Conservation (phyloP, 2,888 invertebrate genomes). For the Nymphalis c-album region DNA sequence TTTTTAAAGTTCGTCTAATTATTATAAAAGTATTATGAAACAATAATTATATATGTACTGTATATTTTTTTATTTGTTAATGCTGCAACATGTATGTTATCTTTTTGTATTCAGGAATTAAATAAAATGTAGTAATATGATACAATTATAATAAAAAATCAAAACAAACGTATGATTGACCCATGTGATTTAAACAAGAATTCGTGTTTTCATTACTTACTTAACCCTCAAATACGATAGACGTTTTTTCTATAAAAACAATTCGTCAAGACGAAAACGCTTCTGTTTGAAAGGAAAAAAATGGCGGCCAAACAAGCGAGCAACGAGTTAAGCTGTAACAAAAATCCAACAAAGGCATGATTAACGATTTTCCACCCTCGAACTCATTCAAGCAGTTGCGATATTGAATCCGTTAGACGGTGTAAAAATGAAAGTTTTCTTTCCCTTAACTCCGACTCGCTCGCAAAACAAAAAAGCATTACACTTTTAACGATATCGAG, state of each 20-base stretch:
- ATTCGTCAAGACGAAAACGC: constrained; percentile 75
- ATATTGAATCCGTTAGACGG: constrained; percentile 80
- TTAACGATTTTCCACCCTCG: constrained; percentile 78
- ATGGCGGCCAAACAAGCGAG: constrained; percentile 78
- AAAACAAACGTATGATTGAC: background rate
- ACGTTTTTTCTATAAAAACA: constrained; percentile 63
- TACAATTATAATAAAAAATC: background rate
- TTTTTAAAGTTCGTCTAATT: background rate
- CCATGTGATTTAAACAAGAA: constrained; percentile 33
- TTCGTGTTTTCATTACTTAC: constrained; percentile 13
- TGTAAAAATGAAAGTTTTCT: constrained; percentile 80
- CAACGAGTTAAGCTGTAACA: constrained; percentile 81
- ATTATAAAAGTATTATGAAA: too few species aligned
- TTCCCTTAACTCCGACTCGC: constrained; percentile 61
- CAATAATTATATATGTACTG: too few species aligned
- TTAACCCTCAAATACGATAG: constrained; percentile 34
- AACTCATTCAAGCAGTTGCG: constrained; percentile 79
- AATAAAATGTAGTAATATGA: background rate
- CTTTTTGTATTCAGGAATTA: too few species aligned
- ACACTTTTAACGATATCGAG: constrained; percentile 15
- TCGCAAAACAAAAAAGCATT: constrained; percentile 36
- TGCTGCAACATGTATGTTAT: too few species aligned
- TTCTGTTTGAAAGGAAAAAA: constrained; percentile 75
- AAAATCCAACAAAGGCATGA: constrained; percentile 81
- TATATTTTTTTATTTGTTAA: too few species aligned